Base-by-base conservation (phyloP, 2,797 vertebrate genomes). In the Dryobates pubescens region DNA sequence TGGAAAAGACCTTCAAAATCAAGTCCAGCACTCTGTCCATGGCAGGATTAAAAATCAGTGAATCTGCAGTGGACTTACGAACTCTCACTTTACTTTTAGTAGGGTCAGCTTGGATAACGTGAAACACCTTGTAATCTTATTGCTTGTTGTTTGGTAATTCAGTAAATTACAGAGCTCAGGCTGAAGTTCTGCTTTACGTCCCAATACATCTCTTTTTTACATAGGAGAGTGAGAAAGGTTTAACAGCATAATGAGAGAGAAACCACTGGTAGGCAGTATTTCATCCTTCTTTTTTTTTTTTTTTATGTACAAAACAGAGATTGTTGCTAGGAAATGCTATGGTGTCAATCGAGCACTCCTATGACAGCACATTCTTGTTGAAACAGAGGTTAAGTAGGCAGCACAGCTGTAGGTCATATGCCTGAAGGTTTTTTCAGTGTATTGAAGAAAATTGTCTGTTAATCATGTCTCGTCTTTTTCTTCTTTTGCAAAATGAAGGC, bases 231-330 rank as follows among this genome's bases (percentile, higher is more conserved):
- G 19, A 76, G 26, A 70, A 92, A 85, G 32, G 9, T 82, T 82
- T 89, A 85, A 51, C 41, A 74, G 69, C 54, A 45, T 79, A 77
- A 90, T 64, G 34, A 91, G 72, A 89, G 83, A 27, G 43, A 73
- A 92, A 94, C n/a, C 69, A 71, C 36, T 68, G 85, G 89, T 94
- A 89, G 54, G 62, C 65, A 34, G 38, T 82, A 80, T 90, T 90
- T 94, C 2, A 82, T 89, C 75, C 34, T 9, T 24, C 68, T 87
- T 91, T 67, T 36, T 36, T 36, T 10, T 24, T 68, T 89, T 86
- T 91, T 91, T 91, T 82, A 92, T 95, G 87, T 94, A 94, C 87
- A 91, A 94, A 95, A 92, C 91, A 90, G 41, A 92, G 94, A 91
- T 91, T 92, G 94, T 96, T 96, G 93, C 94, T 96, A 96, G 93